A percentile compares a stretch with the other conserved stretches of the same genome.
phyloP scores from a whole-genome alignment of 2,113 vertebrate genomes.

The Rhinoderma darwinii region DNA sequence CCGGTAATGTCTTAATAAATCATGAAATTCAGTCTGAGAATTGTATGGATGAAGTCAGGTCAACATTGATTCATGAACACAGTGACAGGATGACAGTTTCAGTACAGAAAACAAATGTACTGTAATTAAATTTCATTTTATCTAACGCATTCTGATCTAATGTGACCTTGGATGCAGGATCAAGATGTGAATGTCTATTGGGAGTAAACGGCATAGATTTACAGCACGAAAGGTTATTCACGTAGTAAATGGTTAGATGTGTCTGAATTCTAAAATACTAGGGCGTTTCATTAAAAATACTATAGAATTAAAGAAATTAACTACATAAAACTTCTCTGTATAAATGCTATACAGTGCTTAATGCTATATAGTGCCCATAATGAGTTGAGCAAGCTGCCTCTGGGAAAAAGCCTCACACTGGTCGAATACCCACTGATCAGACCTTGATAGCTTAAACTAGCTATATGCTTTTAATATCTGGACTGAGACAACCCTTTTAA shows the following conservation, averaged over 20 bases:
- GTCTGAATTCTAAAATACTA: neutral
- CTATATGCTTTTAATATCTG: neutral
- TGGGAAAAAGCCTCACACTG: neutral
- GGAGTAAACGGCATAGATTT: neutral
- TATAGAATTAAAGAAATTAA: neutral
- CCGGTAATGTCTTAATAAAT: constrained; percentile 47
- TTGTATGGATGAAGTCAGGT: constrained; percentile 36
- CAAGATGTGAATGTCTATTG: constrained; percentile 22
- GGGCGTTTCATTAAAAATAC: neutral
- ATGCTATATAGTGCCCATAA: too few relatives aligned
- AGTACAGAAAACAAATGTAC: constrained; percentile 39
- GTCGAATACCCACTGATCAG: neutral
- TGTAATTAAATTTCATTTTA: constrained; percentile 43
- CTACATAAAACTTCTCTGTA: neutral
- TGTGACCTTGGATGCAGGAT: constrained; percentile 29
- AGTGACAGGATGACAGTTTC: constrained; percentile 48
- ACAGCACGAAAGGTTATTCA: constrained; percentile 1
- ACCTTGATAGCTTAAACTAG: neutral
- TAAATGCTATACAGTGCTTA: neutral
- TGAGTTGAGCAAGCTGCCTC: too few relatives aligned
- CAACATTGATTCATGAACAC: constrained; percentile 36
- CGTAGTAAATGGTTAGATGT: neutral
- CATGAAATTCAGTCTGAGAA: constrained; percentile 34
- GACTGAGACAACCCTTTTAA: too few relatives aligned
- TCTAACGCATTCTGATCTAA: constrained; percentile 11